Percentiles rank a stretch among this genome's conserved stretches.
Evolutionary conservation across 2,888 invertebrate species (phyloP).

Genomic region (Dolomedes plantarius): DNA sequence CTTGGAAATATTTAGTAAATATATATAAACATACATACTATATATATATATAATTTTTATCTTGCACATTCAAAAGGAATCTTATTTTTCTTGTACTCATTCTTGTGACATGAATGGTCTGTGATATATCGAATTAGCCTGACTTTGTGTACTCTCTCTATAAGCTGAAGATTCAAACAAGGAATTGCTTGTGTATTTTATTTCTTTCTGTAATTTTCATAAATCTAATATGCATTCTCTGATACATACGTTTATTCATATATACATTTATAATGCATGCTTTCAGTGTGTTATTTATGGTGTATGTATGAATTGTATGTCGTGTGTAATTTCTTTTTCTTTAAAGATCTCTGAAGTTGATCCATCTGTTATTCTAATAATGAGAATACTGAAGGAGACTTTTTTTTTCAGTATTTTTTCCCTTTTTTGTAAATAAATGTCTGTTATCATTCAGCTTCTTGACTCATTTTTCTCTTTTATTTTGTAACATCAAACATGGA

Average conservation of each 20-base stretch:
- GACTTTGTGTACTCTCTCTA: not conserved
- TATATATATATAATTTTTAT: too few species aligned
- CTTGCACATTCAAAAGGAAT: not conserved
- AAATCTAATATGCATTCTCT: not conserved
- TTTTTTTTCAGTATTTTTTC: too few species aligned
- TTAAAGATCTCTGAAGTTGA: too few species aligned
- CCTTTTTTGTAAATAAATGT: too few species aligned
- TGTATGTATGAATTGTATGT: not conserved
- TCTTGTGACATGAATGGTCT: constrained; percentile 12
- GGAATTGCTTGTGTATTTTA: not conserved
- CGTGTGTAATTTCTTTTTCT: not conserved
- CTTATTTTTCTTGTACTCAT: constrained; percentile 1
- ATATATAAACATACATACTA: not conserved
- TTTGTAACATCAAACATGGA: too few species aligned
- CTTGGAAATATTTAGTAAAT: not conserved
- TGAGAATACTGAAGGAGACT: too few species aligned
- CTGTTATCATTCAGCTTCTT: too few species aligned
- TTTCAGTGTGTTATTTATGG: not conserved
- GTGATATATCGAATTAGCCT: constrained; percentile 9
- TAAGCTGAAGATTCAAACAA: constrained; percentile 1
- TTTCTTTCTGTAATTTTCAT: not conserved
- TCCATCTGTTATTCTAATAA: too few species aligned
- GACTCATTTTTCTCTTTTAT: too few species aligned
- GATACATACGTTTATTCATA: not conserved
- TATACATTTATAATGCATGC: too few species aligned